phyloP scores from a whole-genome alignment of 2,113 vertebrate genomes.

The Calyptommatus sinebrachiatus region DNA sequence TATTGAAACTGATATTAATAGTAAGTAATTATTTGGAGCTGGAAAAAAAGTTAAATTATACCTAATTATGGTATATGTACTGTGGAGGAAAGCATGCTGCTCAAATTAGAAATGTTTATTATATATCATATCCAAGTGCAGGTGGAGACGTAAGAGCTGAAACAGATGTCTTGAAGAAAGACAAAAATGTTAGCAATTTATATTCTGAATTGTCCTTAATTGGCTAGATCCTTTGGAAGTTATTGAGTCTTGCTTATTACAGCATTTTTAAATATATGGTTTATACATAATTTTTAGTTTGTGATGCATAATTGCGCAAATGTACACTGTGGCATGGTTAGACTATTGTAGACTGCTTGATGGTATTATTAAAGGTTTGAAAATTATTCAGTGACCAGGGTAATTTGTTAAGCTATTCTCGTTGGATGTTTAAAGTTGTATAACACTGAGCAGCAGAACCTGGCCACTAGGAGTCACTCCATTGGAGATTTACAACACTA shows the following conservation, averaged over 20 bases:
- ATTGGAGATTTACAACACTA: neutral
- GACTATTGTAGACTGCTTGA: neutral
- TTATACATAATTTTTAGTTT: conserved; percentile 1
- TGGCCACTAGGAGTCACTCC: neutral
- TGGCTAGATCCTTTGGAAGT: conserved; percentile 14
- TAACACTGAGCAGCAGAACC: too few relatives aligned
- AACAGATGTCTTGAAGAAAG: conserved; percentile 13
- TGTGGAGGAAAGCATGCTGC: neutral
- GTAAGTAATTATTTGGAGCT: neutral
- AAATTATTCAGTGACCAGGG: neutral
- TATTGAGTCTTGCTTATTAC: neutral
- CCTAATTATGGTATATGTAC: neutral
- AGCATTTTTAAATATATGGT: neutral
- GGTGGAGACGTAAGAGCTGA: neutral
- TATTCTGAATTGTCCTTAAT: conserved; percentile 17
- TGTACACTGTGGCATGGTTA: neutral
- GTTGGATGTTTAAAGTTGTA: too few relatives aligned
- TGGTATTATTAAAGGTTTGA: neutral
- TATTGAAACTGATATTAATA: neutral
- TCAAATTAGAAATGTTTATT: conserved; percentile 21
- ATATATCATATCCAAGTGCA: conserved; percentile 8
- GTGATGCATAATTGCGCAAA: neutral
- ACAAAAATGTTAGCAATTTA: conserved; percentile 10
- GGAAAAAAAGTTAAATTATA: neutral
- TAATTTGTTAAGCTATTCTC: conserved; percentile 3